Conservation (phyloP, 2,888 invertebrate species). For the Meiosimyza platycephala region DNA sequence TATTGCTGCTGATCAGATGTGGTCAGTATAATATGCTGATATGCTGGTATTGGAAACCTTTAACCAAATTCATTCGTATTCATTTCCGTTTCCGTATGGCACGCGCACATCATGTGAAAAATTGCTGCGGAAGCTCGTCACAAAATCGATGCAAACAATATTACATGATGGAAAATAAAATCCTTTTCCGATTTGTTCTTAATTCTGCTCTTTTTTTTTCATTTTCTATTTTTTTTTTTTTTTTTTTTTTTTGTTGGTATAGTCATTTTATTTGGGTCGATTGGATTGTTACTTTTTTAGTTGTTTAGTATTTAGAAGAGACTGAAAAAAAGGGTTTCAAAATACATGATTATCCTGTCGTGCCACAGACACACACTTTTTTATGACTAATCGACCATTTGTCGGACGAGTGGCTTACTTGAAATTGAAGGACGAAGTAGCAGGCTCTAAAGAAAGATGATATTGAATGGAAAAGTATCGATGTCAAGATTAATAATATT, state of each 20-base stretch:
- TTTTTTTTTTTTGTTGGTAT: conserved; percentile 23
- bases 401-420: conserved; percentile 42
- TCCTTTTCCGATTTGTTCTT: neutral
- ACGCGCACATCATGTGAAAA: neutral
- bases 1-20: neutral
- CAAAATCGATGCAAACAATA: conserved; percentile 12
- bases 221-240: conserved; percentile 32
- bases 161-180: neutral
- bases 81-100: conserved; percentile 27
- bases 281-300: conserved; percentile 16
- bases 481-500: no score
- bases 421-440: conserved; percentile 12
- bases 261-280: conserved; percentile 40
- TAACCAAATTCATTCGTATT: conserved; percentile 26
- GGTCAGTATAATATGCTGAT: neutral
- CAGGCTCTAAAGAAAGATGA: no score
- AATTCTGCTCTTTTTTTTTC: conserved; percentile 19
- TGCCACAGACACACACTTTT: conserved; percentile 26
- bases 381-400: conserved; percentile 46
- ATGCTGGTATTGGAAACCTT: conserved; percentile 14
- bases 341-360: conserved; percentile 36
- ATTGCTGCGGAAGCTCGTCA: conserved; percentile 8
- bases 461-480: no score
- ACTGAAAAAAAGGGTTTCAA: neutral
- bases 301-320: no score